Evolutionary conservation across 2,888 invertebrate genomes (phyloP), one percentile per base, ranked within the genome.

Genomic region (Conchocele bisecta): DNA sequence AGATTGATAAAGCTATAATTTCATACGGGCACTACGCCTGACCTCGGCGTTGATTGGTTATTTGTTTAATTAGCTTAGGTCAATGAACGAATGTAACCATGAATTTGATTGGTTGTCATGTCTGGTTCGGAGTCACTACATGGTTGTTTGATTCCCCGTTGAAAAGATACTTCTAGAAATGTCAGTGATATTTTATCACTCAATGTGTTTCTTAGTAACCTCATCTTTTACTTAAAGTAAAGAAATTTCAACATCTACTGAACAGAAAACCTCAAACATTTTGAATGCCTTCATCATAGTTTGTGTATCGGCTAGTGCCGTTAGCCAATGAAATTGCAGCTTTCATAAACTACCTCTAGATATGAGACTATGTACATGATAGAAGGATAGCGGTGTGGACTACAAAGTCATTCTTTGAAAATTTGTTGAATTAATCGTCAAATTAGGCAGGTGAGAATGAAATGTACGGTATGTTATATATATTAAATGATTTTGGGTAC

Each of bases 381-480:
- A 87, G 86, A 85, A 86, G 87, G 86, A 85, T 83, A 85, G 84
- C 84, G 84, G 85, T 81, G 83, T 83, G 83, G 85, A 87, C 87
- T 86, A 86, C 88, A 87, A 88, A 88, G 83, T 86, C 86, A 87
- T 86, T 85, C 82, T 82, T 82, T 86, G 82, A 78, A 81, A 77
- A 84, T 77, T 84, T 82, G 72, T 77, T 75, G 74, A 81, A 82
- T 79, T 77, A 66, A 78, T 79, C 65, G 67, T 66, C 72, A 75
- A 61, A 75, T 75, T 82, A 68, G 63, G 71, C 82, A 83, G 82
- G 86, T 86, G 79, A 74, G 81, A 67, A 46, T 41, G 13, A n/a
- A 13, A 20, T 31, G 15, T 20, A 51, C n/a, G 3, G 4, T 31
- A 20, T 2, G 17, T 17, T 33, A n/a, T 31, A 41, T 39, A 65